phyloP scores from a whole-genome alignment of 1,140 invertebrate species.

The Euura lappo region DNA sequence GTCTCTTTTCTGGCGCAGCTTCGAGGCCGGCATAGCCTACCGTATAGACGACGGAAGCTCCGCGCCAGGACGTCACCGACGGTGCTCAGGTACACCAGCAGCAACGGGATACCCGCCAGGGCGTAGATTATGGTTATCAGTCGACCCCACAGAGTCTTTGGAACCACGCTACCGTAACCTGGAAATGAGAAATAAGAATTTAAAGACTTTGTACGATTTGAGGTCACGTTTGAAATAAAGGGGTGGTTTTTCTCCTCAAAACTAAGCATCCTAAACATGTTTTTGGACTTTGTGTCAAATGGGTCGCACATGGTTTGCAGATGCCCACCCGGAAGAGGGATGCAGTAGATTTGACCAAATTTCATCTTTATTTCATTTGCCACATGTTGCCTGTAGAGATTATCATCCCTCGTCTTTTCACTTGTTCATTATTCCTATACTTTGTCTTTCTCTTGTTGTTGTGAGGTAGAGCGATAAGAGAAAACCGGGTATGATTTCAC shows the following conservation, averaged over 20 bases:
- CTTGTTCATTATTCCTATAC: too few species aligned
- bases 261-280: too few species aligned
- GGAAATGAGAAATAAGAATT: constrained; percentile 31
- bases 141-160: constrained; percentile 84
- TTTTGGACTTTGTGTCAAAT: too few species aligned
- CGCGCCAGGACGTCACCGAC: constrained; percentile 78
- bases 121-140: constrained; percentile 89
- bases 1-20: constrained; percentile 44
- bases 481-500: neutral
- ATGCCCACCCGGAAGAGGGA: too few species aligned
- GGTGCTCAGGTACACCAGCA: constrained; percentile 87
- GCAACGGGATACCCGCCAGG: constrained; percentile 87
- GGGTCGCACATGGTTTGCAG: too few species aligned
- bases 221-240: too few species aligned
- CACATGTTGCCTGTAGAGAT: too few species aligned
- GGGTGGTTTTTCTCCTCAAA: too few species aligned
- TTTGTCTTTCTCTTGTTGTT: too few species aligned
- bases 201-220: neutral
- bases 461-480: neutral
- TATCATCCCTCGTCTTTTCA: too few species aligned
- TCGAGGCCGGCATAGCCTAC: constrained; percentile 55
- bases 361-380: too few species aligned
- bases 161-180: constrained; percentile 94
- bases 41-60: constrained; percentile 64
- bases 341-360: too few species aligned